Percentiles rank a stretch among this genome's conserved stretches.
phyloP scores from a whole-genome alignment of 1,140 invertebrate species.

The Ooceraea biroi region DNA sequence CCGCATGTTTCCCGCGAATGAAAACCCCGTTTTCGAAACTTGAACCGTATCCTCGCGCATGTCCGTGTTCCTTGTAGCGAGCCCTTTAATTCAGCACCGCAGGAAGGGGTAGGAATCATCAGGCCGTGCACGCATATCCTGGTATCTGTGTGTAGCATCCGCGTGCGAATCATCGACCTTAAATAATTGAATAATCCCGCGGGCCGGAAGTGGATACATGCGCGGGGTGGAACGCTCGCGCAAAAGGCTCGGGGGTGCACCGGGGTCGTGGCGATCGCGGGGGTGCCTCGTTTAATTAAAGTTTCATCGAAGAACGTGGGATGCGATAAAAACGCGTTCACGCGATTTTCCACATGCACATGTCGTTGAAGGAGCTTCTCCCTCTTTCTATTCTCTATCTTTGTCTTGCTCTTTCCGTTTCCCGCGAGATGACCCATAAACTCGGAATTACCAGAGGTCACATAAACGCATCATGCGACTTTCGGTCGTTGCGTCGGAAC shows the following conservation, averaged over 20 bases:
- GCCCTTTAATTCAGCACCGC: conserved; percentile 13
- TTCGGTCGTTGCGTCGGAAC: conserved; percentile 52
- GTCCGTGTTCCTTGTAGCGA: conserved; percentile 11
- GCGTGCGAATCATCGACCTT: conserved; percentile 50
- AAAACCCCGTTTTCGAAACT: conserved; percentile 23
- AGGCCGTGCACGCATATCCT: neutral
- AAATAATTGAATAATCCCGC: conserved; percentile 52
- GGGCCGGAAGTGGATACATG: conserved; percentile 6
- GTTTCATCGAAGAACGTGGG: conserved; percentile 43
- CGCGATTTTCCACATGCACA: conserved; percentile 46
- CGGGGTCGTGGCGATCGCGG: conserved; percentile 25
- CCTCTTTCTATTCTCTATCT: neutral
- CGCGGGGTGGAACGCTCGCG: conserved; percentile 9
- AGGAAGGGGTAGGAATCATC: conserved; percentile 37
- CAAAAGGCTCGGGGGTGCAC: conserved; percentile 6
- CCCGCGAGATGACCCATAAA: conserved; percentile 38
- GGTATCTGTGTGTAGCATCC: conserved; percentile 16
- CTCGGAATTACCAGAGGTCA: conserved; percentile 51
- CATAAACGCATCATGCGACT: conserved; percentile 47
- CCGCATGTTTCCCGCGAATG: conserved; percentile 26
- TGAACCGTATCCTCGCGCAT: neutral
- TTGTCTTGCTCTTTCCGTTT: neutral
- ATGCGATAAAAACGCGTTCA: conserved; percentile 39
- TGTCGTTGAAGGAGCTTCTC: conserved; percentile 7
- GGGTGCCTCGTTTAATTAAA: conserved; percentile 44